Base-by-base conservation (phyloP, 2,113 vertebrate species). In the Clarias batrachus region DNA sequence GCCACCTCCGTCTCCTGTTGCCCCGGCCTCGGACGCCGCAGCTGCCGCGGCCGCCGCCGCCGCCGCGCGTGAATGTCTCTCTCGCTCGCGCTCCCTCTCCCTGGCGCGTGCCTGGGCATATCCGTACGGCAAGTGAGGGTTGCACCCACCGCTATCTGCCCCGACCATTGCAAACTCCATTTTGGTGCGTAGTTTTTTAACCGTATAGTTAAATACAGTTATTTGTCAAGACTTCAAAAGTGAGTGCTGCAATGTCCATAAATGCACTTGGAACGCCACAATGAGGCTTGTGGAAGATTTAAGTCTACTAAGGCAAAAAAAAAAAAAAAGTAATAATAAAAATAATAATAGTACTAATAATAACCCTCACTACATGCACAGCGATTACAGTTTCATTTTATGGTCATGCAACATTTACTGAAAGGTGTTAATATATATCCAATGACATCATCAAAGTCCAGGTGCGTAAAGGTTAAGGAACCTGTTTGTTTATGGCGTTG, bases 111-210 rank as follows among this genome's bases (percentile, higher is more conserved):
- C 94, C 21, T 96, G 95, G 0, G 97, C 97, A 6, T 97, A 99
- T 9, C 97, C 97, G 0, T 98, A 99, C 71, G 98, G 97, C 96
- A 97, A 93, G 94, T 98, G 98, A 88, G 95, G 97, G 90, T 97
- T 98, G 95, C 98, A 98, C 71, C 97, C 97, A 52, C 96, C 96
- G 93, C 96, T 96, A 82, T 99, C 98, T 0, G 97, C 97, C 3
- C 98, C 97, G 93, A 99, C 97, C 97, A 99, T 99, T 0, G 98
- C 98, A 23, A 98, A 98, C 95, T 99, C 98, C 98, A 99, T 99
- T 90, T 93, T 94, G 91, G 73, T 57, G 66, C 14, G 71, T 81
- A 71, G 78, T 59, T 76, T 86, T 74, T 13, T 71, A 57, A 71
- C 66, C 16, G 82, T 63, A 83, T 73, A 73, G 66, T 59, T 59